Percentiles rank a stretch among this genome's conserved stretches.
Evolutionary conservation across 2,888 invertebrate species (phyloP).

Genomic region (Oscheius sp.): DNA sequence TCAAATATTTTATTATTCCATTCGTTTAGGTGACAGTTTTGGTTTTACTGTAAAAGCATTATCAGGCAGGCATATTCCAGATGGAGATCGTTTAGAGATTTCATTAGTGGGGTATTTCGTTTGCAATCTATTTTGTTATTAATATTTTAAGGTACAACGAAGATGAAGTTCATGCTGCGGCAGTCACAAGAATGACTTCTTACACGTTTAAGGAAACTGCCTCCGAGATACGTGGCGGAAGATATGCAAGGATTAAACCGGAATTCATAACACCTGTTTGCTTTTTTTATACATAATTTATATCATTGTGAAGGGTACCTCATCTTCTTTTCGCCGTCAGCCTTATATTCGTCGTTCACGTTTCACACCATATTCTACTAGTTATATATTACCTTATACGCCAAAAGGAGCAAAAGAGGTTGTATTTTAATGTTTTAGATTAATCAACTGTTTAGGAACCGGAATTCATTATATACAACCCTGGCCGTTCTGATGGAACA

Average conservation of each 20-base stretch:
- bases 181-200: constrained; percentile 53
- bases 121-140: background rate
- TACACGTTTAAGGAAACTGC: constrained; percentile 61
- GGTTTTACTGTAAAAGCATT: constrained; percentile 45
- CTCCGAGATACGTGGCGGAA: constrained; percentile 21
- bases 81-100: constrained; percentile 2
- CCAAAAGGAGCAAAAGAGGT: constrained; percentile 39
- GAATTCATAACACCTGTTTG: constrained; percentile 22
- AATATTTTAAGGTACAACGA: constrained; percentile 47
- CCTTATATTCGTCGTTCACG: constrained; percentile 54
- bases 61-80: background rate
- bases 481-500: background rate
- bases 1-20: background rate
- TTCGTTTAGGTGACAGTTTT: constrained; percentile 45
- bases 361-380: constrained; percentile 37
- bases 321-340: constrained; percentile 44
- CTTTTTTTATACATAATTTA: background rate
- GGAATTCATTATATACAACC: constrained; percentile 45
- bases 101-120: constrained; percentile 13
- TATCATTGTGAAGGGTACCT: constrained; percentile 26
- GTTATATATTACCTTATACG: constrained; percentile 54
- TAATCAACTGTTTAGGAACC: constrained; percentile 38
- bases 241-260: constrained; percentile 21
- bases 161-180: constrained; percentile 51
- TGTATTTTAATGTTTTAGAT: background rate